A percentile compares a stretch with the other conserved stretches of the same genome.
phyloP scores from a whole-genome alignment of 1,140 invertebrate species.

The Zelostemma sp. region DNA sequence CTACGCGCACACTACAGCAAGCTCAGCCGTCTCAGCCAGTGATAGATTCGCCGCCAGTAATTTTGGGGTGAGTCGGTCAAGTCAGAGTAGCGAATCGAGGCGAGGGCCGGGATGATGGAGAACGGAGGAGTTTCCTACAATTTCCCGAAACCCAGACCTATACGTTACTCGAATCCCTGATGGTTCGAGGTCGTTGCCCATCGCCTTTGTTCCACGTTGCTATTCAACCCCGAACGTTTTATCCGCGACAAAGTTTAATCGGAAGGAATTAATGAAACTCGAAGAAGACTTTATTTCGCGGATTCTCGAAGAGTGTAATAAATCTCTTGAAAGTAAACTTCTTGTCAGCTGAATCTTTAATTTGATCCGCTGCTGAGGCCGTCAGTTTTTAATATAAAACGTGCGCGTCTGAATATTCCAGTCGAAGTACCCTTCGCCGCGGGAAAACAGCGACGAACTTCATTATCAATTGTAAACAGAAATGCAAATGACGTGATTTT shows the following conservation, averaged over 20 bases:
- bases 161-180: conserved; percentile 53
- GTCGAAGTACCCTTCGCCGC: no score
- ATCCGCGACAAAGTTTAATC: neutral
- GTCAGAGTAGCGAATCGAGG: conserved; percentile 11
- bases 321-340: neutral
- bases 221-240: conserved; percentile 35
- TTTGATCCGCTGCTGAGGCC: neutral
- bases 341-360: conserved; percentile 1
- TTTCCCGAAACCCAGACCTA: conserved; percentile 51
- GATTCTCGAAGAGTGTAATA: neutral
- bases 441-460: no score
- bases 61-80: conserved; percentile 87
- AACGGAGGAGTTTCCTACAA: conserved; percentile 52
- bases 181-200: conserved; percentile 42
- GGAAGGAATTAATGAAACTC: no score
- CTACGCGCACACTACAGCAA: conserved; percentile 99
- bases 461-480: no score
- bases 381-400: no score
- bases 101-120: conserved; percentile 25
- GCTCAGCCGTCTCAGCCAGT: conserved; percentile 96
- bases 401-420: neutral
- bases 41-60: conserved; percentile 99
- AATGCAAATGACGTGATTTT: no score
- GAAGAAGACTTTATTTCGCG: no score
- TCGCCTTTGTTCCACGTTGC: conserved; percentile 17